Evolutionary conservation across 2,113 vertebrate species (phyloP).

Genomic region (Eptatretus burgeri): DNA sequence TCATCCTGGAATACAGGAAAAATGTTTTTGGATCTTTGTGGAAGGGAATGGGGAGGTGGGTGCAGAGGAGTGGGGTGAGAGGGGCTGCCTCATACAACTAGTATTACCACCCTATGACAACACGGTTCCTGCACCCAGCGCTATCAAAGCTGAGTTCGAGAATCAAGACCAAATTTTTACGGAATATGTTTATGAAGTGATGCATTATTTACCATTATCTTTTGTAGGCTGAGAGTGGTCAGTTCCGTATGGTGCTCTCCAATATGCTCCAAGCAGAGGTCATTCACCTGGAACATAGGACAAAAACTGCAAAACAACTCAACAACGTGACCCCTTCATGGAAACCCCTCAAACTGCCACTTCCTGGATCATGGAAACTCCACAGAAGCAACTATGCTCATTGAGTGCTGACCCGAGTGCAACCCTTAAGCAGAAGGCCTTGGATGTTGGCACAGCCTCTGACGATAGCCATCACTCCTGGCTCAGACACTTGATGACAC

Average conservation of each 20-base stretch:
- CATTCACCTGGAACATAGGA: constrained; percentile 27
- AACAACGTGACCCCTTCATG: too few relatives aligned
- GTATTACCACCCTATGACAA: too few relatives aligned
- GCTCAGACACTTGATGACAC: constrained; percentile 68
- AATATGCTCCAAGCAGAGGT: constrained; percentile 54
- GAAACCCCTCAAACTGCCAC: background rate
- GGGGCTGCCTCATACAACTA: too few relatives aligned
- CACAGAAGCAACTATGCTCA: background rate
- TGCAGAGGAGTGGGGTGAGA: too few relatives aligned
- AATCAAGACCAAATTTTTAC: too few relatives aligned
- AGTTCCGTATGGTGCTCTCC: constrained; percentile 56
- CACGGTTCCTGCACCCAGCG: too few relatives aligned
- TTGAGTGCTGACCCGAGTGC: constrained; percentile 34
- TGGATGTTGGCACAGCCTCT: constrained; percentile 39
- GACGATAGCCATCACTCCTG: constrained; percentile 56
- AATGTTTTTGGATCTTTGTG: too few relatives aligned
- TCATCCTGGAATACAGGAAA: too few relatives aligned
- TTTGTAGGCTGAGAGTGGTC: constrained; percentile 53
- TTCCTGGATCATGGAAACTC: background rate
- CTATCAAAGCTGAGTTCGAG: too few relatives aligned
- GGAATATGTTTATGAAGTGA: background rate
- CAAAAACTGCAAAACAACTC: too few relatives aligned
- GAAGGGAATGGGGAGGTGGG: too few relatives aligned
- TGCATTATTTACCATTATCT: constrained; percentile 12
- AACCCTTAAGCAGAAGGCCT: constrained; percentile 54